Evolutionary conservation across 1,140 invertebrate species (phyloP), one percentile per base, ranked within the genome.

Genomic region (Ladona fulva): DNA sequence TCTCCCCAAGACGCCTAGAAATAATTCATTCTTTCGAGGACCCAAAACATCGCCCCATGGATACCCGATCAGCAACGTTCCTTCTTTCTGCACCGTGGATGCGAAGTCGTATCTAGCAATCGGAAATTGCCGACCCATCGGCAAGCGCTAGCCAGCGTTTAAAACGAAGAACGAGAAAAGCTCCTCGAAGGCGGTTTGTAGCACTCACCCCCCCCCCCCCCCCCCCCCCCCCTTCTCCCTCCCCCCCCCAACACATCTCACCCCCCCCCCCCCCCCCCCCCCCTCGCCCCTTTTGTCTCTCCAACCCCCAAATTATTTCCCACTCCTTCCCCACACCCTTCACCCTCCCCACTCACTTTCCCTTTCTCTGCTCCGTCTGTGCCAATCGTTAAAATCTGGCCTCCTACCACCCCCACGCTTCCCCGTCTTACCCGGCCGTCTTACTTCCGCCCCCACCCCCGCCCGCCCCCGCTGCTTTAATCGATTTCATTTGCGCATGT

Each of bases 401-500:
- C 52, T 16, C 52, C 52, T 12, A 66, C 52, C 52, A 16, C 52
- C n/a, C n/a, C 52, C 52, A 16, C 52, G 16, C 52, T 19, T 22
- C 52, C 52, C 52, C 52, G 52, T 19, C 52, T 66, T 66, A 66
- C 52, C n/a, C 52, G n/a, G 52, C 52, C 52, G 52, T 66, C 52
- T 66, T 66, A 66, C 52, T 66, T 66, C 52, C 52, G 52, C 52
- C 52, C 52, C 44, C 44, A 11, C 44, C 44, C 44, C 44, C 44
- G 19, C 44, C 44, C 52, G 5, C 14, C 52, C n/a, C 52, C 52
- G 16, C 52, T 22, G n/a, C 52, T 66, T 66, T 66, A 66, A 66
- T 66, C 52, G 52, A 66, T 66, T 66, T 66, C 52, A 66, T 66
- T 66, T 66, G 52, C 52, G 52, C 52, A 66, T 66, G 52, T 66